phyloP scores from a whole-genome alignment of 2,888 invertebrate species.

The Drosophila cognata region DNA sequence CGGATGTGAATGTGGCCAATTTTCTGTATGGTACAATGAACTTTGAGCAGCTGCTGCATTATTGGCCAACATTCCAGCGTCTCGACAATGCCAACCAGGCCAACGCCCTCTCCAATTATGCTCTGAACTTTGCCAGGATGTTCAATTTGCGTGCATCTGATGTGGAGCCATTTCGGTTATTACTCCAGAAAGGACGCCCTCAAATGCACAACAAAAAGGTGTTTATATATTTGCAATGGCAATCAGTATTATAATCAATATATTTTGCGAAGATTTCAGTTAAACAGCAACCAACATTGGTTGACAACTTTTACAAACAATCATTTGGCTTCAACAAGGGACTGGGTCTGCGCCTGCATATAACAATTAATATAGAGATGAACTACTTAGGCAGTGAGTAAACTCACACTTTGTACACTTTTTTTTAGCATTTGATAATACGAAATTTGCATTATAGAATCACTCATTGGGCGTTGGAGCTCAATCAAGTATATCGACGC shows the following conservation, averaged over 20 bases:
- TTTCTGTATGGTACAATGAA: conserved; percentile 72
- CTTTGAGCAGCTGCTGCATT: conserved; percentile 70
- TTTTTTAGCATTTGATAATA: background rate
- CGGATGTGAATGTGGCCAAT: conserved; percentile 57
- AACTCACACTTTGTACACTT: background rate
- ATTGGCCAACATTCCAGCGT: conserved; percentile 54
- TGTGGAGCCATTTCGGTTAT: conserved; percentile 73
- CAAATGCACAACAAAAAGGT: conserved; percentile 27
- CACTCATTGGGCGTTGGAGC: conserved; percentile 51
- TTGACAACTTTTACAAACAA: conserved; percentile 60
- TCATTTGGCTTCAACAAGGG: conserved; percentile 74
- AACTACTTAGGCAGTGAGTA: conserved; percentile 78
- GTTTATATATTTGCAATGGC: background rate
- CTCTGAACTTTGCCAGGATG: conserved; percentile 49
- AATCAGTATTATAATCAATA: background rate
- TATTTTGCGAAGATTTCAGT: background rate
- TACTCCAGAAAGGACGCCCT: conserved; percentile 62
- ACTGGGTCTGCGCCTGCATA: conserved; percentile 73
- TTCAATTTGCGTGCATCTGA: conserved; percentile 59
- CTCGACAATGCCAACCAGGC: conserved; percentile 23
- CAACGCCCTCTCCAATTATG: background rate
- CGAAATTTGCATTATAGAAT: conserved; percentile 35
- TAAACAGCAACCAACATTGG: conserved; percentile 26
- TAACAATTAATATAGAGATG: conserved; percentile 82
- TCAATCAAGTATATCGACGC: conserved; percentile 77